A percentile compares a stretch with the other conserved stretches of the same genome.
These are phyloP conservation scores for Azemiops feae DNA, from an alignment of 2,113 vertebrate species.

Conservation along the genomic window DNA sequence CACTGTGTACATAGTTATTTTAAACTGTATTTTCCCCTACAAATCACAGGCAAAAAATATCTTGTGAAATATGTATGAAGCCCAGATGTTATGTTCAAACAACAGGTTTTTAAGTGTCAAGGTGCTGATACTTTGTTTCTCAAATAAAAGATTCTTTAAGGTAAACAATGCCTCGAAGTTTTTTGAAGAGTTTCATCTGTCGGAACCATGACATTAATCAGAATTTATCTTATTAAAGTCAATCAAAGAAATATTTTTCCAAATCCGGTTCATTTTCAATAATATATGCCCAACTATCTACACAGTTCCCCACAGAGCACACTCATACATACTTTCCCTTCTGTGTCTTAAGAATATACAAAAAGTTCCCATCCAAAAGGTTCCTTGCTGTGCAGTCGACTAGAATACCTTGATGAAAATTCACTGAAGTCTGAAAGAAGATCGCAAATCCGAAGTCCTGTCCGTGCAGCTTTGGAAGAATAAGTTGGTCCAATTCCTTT, in stretches of 20 bases:
- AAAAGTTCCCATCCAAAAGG: background rate
- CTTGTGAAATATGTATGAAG: background rate
- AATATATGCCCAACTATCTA: background rate
- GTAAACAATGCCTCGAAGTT: too few species aligned
- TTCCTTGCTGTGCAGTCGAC: slow-evolving; percentile 15
- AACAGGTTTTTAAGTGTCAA: background rate
- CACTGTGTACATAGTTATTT: background rate
- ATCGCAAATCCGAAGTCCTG: slow-evolving; percentile 92
- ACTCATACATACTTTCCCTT: background rate
- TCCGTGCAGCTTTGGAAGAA: slow-evolving; percentile 92
- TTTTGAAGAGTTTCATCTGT: too few species aligned
- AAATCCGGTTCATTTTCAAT: background rate
- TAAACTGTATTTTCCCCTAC: background rate
- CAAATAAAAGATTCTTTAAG: too few species aligned
- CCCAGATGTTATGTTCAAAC: background rate
- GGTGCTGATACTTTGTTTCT: too few species aligned
- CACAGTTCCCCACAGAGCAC: background rate
- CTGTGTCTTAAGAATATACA: background rate
- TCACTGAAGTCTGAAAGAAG: slow-evolving; percentile 92
- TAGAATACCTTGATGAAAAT: slow-evolving; percentile 83
- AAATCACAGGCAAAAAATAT: background rate
- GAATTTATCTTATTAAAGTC: background rate
- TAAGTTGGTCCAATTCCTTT: slow-evolving; percentile 98
- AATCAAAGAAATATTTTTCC: background rate
- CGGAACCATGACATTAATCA: background rate